Evolutionary conservation across 2,888 invertebrate genomes (phyloP).

Genomic region (Agapostemon virescens): DNA sequence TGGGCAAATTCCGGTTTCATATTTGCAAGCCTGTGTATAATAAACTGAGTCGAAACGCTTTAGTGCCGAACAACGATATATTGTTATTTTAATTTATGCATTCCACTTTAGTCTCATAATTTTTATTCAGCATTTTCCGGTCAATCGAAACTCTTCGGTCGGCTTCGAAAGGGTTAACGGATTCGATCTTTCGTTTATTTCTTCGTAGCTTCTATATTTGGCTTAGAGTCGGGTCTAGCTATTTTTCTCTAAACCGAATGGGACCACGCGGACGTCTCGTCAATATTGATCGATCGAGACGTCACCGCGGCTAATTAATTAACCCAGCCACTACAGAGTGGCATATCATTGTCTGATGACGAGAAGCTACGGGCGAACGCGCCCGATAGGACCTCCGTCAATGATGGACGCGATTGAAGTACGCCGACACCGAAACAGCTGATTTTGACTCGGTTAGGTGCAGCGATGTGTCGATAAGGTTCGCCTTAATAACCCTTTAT

Average conservation of each 20-base stretch:
- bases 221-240: background rate
- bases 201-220: background rate
- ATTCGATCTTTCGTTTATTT: too few species aligned
- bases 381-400: background rate
- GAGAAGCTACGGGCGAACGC: background rate
- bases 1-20: too few species aligned
- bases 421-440: background rate
- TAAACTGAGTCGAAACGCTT: too few species aligned
- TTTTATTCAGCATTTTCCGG: too few species aligned
- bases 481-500: background rate
- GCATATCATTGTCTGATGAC: constrained; percentile 27
- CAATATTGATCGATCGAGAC: constrained; percentile 52
- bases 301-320: constrained; percentile 50
- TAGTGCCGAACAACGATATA: too few species aligned
- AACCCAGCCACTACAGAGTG: constrained; percentile 30
- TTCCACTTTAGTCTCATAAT: too few species aligned
- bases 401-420: background rate
- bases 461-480: background rate
- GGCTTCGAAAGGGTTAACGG: too few species aligned
- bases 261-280: constrained; percentile 58
- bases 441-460: background rate
- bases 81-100: too few species aligned
- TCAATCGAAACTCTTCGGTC: too few species aligned
- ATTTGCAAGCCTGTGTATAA: too few species aligned
- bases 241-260: background rate